Base-by-base conservation (phyloP, 2,888 invertebrate genomes). In the Euplagia quadripunctaria region DNA sequence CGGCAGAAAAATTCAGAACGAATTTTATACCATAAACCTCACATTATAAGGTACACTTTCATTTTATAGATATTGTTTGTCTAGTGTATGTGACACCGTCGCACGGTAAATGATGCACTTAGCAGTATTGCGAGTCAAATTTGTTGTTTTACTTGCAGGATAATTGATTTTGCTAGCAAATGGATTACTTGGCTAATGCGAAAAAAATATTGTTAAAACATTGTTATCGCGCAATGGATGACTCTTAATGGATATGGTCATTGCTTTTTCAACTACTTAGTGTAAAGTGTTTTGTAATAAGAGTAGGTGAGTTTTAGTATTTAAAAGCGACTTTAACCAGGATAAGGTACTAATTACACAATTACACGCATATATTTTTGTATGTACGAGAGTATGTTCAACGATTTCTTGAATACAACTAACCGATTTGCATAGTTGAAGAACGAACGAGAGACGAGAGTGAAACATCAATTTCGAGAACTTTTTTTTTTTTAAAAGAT, bases 91-190 rank as follows among this genome's bases (percentile, higher is more conserved):
- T 78, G 81, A 82, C 85, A 84, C 82, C 80, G 73, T 82, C 85
- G 86, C 86, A 86, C 75, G 78, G 85, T 82, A 89, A 90, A 91
- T 90, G 89, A 90, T 93, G 92, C 93, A 93, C 93, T 93, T 87
- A 91, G 83, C 88, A 74, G 82, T 89, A 93, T 92, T 93, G 89
- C 89, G 75, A 81, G 85, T 87, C 79, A 87, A 89, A 90, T 89
- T 89, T 90, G 90, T 89, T 89, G 88, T 90, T 90, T 87, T 85
- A 82, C 80, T 79, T 73, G 71, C 74, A 75, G 70, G 83, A 80
- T 90, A 89, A 90, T 91, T 91, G 90, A 86, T 88, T 86, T 80
- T 77, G 78, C 81, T 68, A 75, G 77, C 76, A 75, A 88, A 90
- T 89, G 86, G 85, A 89, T 88, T 82, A 83, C 80, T 67, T 61